Evolutionary conservation across 2,888 invertebrate species (phyloP).

Genomic region (Rhagium mordax): DNA sequence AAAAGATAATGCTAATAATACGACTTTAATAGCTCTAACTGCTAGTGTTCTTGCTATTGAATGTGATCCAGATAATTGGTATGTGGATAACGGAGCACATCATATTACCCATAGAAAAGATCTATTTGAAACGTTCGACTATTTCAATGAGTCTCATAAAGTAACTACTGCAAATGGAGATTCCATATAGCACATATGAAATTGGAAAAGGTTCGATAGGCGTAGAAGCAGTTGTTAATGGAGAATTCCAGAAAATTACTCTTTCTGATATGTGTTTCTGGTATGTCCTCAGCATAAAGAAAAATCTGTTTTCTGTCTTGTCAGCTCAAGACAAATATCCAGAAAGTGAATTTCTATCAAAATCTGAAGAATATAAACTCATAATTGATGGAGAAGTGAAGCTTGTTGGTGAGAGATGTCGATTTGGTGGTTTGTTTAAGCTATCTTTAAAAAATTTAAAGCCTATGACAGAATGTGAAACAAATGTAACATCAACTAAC

Average conservation of each 20-base stretch:
- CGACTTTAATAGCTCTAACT: background rate
- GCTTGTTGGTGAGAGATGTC: background rate
- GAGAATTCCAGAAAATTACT: background rate
- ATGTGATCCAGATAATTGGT: background rate
- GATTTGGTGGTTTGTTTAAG: background rate
- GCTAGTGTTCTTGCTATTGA: background rate
- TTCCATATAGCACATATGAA: background rate
- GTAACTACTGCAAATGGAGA: background rate
- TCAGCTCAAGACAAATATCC: background rate
- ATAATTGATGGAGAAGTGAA: background rate
- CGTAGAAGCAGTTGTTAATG: background rate
- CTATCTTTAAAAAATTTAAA: background rate
- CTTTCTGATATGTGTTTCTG: slow-evolving; percentile 51
- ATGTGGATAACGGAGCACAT: background rate
- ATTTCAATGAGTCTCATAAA: background rate
- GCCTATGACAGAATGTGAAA: background rate
- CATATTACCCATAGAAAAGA: slow-evolving; percentile 17
- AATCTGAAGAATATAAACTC: background rate
- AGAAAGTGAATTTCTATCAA: background rate
- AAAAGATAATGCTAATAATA: background rate
- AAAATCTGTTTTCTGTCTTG: slow-evolving; percentile 51
- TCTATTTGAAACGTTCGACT: background rate
- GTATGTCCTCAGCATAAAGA: slow-evolving; percentile 56
- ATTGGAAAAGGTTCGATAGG: background rate
- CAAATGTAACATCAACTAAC: background rate